Percentiles rank a stretch among this genome's conserved stretches.
Conservation (phyloP, 2,888 invertebrate species). For the Cryptocephalus moraei region DNA sequence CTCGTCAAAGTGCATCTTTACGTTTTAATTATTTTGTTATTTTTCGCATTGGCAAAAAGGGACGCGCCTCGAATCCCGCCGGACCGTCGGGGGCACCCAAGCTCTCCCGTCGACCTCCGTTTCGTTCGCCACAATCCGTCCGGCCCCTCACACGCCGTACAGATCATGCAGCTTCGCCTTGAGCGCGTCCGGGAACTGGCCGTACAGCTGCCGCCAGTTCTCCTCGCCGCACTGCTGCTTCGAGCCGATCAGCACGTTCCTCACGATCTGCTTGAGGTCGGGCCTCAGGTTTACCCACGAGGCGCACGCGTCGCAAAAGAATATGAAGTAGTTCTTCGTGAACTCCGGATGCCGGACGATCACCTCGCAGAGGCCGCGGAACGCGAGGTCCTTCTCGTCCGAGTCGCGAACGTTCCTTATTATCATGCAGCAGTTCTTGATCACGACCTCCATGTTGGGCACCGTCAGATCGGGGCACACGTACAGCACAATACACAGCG, state of each 20-base stretch:
- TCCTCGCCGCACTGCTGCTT: conserved; percentile 94
- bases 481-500: conserved; percentile 99
- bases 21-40: too few species aligned
- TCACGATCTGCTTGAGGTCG: conserved; percentile 92
- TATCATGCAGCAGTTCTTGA: conserved; percentile 97
- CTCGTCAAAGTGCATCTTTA: too few species aligned
- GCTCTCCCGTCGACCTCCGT: conserved; percentile 29
- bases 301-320: conserved; percentile 98
- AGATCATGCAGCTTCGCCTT: conserved; percentile 79
- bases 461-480: conserved; percentile 86
- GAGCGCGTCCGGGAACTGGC: conserved; percentile 90
- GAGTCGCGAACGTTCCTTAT: conserved; percentile 97
- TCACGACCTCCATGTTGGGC: conserved; percentile 94
- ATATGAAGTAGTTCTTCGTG: conserved; percentile 94
- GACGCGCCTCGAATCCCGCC: not conserved
- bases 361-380: conserved; percentile 97
- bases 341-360: conserved; percentile 93
- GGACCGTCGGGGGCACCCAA: conserved; percentile 34
- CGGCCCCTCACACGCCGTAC: conserved; percentile 43
- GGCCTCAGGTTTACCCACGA: conserved; percentile 80
- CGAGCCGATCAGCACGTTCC: conserved; percentile 86
- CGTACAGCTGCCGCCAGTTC: conserved; percentile 91
- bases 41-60: too few species aligned
- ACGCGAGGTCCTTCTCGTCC: conserved; percentile 98
- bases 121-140: conserved; percentile 13